phyloP scores from a whole-genome alignment of 2,113 vertebrate genomes.

The Odocoileus virginianus region DNA sequence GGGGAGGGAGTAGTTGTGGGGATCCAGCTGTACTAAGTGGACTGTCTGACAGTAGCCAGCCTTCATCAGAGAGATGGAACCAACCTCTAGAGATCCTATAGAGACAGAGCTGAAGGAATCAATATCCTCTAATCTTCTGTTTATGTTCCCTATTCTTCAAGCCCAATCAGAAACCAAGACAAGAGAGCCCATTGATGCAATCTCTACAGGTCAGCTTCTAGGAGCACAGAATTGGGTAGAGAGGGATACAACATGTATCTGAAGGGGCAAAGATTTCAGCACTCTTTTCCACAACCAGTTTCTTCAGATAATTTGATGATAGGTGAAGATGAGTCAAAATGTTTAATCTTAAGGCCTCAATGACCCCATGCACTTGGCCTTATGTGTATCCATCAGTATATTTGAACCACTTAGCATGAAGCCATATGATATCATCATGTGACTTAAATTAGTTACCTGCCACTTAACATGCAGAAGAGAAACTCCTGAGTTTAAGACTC shows the following conservation, averaged over 20 bases:
- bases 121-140: not conserved
- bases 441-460: conserved; percentile 12
- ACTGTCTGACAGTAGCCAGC: not conserved
- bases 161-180: conserved; percentile 15
- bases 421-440: not conserved
- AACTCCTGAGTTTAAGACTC: not conserved
- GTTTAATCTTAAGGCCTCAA: conserved; percentile 6
- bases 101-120: not conserved
- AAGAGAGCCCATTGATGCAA: not conserved
- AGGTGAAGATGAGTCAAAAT: not conserved
- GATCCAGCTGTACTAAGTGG: not conserved
- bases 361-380: not conserved
- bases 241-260: not conserved
- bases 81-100: not conserved
- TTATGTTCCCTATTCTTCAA: not conserved
- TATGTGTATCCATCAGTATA: not conserved
- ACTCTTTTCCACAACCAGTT: not conserved
- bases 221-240: not conserved
- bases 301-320: not conserved
- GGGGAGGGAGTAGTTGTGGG: not conserved
- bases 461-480: not conserved
- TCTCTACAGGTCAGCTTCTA: not conserved
- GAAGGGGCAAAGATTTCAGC: not conserved
- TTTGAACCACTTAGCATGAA: conserved; percentile 34
- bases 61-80: not conserved